phyloP scores from a whole-genome alignment of 2,888 invertebrate genomes.

The Polyommatus iphigenia region DNA sequence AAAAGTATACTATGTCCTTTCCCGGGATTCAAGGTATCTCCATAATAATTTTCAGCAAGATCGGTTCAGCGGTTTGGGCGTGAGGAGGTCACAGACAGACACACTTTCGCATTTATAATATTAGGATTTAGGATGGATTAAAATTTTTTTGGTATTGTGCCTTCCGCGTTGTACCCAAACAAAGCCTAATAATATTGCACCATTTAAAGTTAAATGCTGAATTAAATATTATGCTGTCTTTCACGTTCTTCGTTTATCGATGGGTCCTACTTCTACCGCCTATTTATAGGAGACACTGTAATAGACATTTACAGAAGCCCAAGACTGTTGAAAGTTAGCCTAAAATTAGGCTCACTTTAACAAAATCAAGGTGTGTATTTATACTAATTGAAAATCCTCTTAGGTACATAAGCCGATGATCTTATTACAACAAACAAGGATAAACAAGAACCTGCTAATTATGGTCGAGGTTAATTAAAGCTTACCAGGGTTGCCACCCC shows the following conservation, averaged over 20 bases:
- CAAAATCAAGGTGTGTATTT: not conserved
- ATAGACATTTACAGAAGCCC: not conserved
- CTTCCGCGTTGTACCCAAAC: too few species aligned
- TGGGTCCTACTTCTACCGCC: not conserved
- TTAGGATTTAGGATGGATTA: too few species aligned
- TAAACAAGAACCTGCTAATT: constrained; percentile 71
- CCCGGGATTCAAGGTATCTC: too few species aligned
- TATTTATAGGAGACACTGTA: not conserved
- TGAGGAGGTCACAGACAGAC: too few species aligned
- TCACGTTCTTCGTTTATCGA: not conserved
- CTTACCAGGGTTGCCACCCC: constrained; percentile 49
- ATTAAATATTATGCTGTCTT: not conserved
- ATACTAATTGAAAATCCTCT: constrained; percentile 39
- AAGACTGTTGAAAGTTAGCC: not conserved
- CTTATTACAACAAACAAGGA: constrained; percentile 62
- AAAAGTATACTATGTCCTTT: too few species aligned
- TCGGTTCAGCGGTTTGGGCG: too few species aligned
- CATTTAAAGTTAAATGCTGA: not conserved
- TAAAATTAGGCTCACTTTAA: not conserved
- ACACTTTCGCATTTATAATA: too few species aligned
- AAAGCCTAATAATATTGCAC: too few species aligned
- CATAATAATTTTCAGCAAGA: too few species aligned
- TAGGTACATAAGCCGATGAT: constrained; percentile 50
- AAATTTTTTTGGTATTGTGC: too few species aligned
- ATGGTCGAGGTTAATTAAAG: constrained; percentile 57